These are phyloP conservation scores for Megastigmus dorsalis DNA, from an alignment of 2,888 invertebrate genomes.

Conservation along the genomic window DNA sequence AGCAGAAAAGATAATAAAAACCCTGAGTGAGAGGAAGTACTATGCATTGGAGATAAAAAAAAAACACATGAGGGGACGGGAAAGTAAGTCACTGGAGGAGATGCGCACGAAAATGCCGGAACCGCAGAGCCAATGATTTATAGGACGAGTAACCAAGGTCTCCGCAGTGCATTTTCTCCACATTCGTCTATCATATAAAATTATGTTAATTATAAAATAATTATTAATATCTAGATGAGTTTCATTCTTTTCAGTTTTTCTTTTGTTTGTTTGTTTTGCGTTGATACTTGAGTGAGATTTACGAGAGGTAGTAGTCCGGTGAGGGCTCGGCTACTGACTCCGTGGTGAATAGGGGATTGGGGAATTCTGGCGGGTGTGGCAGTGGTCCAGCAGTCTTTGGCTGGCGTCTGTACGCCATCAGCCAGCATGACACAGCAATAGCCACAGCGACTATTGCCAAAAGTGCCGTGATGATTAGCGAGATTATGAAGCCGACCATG, in stretches of 20 bases:
- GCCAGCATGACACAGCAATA: slow-evolving; percentile 95
- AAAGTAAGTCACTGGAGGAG: slow-evolving; percentile 71
- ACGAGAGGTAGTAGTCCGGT: slow-evolving; percentile 80
- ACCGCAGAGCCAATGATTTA: slow-evolving; percentile 66
- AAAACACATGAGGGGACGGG: neutral
- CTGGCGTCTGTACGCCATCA: slow-evolving; percentile 92
- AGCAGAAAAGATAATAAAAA: slow-evolving; percentile 14
- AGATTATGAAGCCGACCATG: slow-evolving; percentile 93
- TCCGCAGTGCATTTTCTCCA: slow-evolving; percentile 66
- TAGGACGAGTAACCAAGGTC: slow-evolving; percentile 62
- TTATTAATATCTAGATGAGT: slow-evolving; percentile 57
- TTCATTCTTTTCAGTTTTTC: slow-evolving; percentile 16
- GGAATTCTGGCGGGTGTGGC: slow-evolving; percentile 96
- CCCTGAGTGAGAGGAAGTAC: slow-evolving; percentile 38
- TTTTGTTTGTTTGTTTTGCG: slow-evolving; percentile 9
- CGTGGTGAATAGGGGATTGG: slow-evolving; percentile 92
- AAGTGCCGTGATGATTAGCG: slow-evolving; percentile 92
- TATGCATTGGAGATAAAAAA: slow-evolving; percentile 13
- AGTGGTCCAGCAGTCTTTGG: slow-evolving; percentile 92
- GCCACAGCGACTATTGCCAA: slow-evolving; percentile 94
- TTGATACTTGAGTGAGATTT: slow-evolving; percentile 28
- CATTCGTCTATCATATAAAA: slow-evolving; percentile 42
- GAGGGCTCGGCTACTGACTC: slow-evolving; percentile 88
- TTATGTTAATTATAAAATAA: slow-evolving; percentile 64
- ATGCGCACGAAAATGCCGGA: slow-evolving; percentile 61